phyloP scores from a whole-genome alignment of 2,113 vertebrate species.

The Microcebus lehilahytsara region DNA sequence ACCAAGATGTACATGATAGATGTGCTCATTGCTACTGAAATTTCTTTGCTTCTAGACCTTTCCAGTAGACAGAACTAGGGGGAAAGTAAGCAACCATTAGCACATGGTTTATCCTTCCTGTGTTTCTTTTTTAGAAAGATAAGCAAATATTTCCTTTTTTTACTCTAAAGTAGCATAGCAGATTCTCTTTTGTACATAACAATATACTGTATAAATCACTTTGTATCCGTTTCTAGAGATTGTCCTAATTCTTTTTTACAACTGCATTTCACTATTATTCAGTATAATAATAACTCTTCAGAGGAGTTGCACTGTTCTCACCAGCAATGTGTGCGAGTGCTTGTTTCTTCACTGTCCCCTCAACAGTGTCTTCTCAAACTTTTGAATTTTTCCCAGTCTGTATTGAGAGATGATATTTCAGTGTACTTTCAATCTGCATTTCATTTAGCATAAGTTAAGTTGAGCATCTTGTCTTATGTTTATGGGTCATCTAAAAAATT shows the following conservation, averaged over 20 bases:
- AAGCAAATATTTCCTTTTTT: not conserved
- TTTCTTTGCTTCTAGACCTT: not conserved
- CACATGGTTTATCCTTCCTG: not conserved
- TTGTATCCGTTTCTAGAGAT: not conserved
- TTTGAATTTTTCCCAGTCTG: not conserved
- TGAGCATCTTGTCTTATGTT: not conserved
- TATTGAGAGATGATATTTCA: not conserved
- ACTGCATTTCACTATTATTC: not conserved
- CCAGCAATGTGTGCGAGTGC: not conserved
- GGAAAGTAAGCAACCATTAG: not conserved
- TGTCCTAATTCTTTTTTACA: not conserved
- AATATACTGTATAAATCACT: not conserved
- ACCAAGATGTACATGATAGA: not conserved
- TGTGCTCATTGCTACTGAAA: not conserved
- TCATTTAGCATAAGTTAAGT: not conserved
- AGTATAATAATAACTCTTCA: not conserved
- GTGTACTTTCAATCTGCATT: not conserved
- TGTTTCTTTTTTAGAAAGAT: not conserved
- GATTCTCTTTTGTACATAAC: not conserved
- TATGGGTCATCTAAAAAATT: too few relatives aligned
- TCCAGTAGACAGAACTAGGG: not conserved
- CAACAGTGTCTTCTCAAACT: not conserved
- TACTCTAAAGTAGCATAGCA: not conserved
- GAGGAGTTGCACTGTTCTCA: not conserved
- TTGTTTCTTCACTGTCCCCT: not conserved